Evolutionary conservation across 2,113 vertebrate genomes (phyloP), one percentile per base, ranked within the genome.

Genomic region (Motacilla alba): DNA sequence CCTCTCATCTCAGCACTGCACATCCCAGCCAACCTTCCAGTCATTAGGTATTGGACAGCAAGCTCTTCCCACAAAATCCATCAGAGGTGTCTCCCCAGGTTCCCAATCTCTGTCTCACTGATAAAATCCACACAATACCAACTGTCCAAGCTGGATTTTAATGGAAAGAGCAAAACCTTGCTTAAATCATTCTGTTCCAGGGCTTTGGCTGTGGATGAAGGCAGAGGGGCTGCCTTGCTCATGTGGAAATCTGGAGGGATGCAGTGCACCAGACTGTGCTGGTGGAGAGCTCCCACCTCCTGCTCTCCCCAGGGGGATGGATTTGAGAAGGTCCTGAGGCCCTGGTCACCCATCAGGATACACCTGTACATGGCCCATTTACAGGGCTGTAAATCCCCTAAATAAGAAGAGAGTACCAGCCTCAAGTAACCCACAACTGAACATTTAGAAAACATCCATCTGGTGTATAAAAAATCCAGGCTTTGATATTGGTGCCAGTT

Each of bases 401-500:
- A 62, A 79, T 7, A 68, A 43, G 31, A 31, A 72, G 30, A 44
- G 22, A 52, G 62, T 0, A 64, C 39, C 66, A 63, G 37, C 66
- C 66, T 39, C 74, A 22, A 63, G 21, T 26, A 86, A 79, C n/a
- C 41, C 30, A 47, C 18, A 92, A 35, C 0, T 19, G 30, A 86
- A 87, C 24, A 23, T 21, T 72, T 11, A n/a, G 39, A 84, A 88
- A 95, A 73, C 3, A 5, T 31, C 43, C 10, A 10, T 39, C 67
- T 50, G 50, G 30, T 19, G 84, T 77, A 50, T 35, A 15, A 85
- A 82, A 89, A 85, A 47, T 2, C 67, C 2, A 13, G n/a, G 50
- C 70, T 94, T 95, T 95, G 91, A 91, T 73, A 83, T 0, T 0
- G 16, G 50, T 77, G 94, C 94, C 95, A 93, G n/a, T 44, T 85